Base-by-base conservation (phyloP, 2,113 vertebrate species). In the Salvelinus sp. region DNA sequence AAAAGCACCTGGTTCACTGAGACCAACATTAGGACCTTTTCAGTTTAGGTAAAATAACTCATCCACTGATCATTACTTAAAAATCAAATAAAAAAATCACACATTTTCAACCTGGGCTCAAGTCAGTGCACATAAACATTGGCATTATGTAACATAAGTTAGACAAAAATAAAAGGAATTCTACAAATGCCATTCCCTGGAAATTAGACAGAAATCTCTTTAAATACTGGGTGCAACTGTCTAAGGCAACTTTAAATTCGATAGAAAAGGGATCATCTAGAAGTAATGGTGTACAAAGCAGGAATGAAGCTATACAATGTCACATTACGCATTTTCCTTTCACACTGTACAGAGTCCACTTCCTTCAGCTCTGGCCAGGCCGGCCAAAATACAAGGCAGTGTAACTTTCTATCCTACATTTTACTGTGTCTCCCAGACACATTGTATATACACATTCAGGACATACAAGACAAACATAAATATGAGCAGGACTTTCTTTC, bases 191-290 rank as follows among this genome's bases (percentile, higher is more conserved):
- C 81, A 73, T 90, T 91, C 88, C 80, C 81, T 85, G 88, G 86
- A 90, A 91, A 22, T 84, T 87, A 90, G 81, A 91, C 77, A 89
- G 38, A 71, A 76, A 78, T 78, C 70, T 82, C 60, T 83, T 91
- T 92, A 90, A 93, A 94, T 92, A 93, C 83, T 90, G 89, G 87
- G 85, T 80, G 85, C 84, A 87, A 87, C 89, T 91, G 84, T 93
- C 93, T 91, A 93, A 93, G 91, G 92, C 93, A 92, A 92, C 87
- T 91, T 89, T 89, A 88, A 90, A 91, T 90, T 75, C 81, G 87
- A 62, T 90, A 90, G 88, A 93, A 94, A 93, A 90, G 80, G 81
- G 73, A 85, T 76, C 16, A 73, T 88, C 87, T 90, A 91, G 44
- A 89, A 86, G 54, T 88, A 86, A 82, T 87, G 70, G 86, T 83